These are phyloP conservation scores for Scatophagus argus DNA, from an alignment of 2,113 vertebrate species.

Conservation along the genomic window DNA sequence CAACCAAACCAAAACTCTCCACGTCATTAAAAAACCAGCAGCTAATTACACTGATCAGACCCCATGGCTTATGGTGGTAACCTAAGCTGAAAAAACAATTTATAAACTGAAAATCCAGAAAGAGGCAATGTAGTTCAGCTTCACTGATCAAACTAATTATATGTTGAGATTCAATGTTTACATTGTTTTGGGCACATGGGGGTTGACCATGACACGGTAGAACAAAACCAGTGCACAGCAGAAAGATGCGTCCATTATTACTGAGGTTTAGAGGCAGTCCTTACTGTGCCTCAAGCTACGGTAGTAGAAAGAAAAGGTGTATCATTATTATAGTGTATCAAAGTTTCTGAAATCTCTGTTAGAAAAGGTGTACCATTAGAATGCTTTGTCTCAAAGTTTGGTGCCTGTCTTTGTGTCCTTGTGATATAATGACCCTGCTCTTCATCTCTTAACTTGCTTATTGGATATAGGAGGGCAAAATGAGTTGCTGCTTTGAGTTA, in stretches of 20 bases:
- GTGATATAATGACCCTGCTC: slow-evolving; percentile 46
- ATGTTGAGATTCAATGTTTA: slow-evolving; percentile 6
- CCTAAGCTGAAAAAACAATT: slow-evolving; percentile 7
- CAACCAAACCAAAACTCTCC: slow-evolving; percentile 25
- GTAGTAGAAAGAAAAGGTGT: neutral
- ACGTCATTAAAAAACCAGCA: slow-evolving; percentile 25
- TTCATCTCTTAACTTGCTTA: slow-evolving; percentile 37
- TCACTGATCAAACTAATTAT: slow-evolving; percentile 4
- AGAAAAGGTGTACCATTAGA: neutral
- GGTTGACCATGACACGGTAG: neutral
- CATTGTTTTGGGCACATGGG: neutral
- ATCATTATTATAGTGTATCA: neutral
- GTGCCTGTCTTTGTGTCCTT: slow-evolving; percentile 38
- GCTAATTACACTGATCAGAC: slow-evolving; percentile 52
- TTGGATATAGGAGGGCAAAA: slow-evolving; percentile 43
- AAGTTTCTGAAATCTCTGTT: neutral
- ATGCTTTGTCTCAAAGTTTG: neutral
- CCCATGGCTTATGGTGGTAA: slow-evolving; percentile 2
- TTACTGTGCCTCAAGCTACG: slow-evolving; percentile 9
- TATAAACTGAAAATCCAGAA: slow-evolving; percentile 15
- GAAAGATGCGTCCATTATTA: neutral
- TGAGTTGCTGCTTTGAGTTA: slow-evolving; percentile 32
- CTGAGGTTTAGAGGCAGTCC: slow-evolving; percentile 9
- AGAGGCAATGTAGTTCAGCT: neutral
- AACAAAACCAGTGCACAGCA: neutral